Conservation (phyloP, 2,113 vertebrate genomes). For the Nothoprocta pentlandii region DNA sequence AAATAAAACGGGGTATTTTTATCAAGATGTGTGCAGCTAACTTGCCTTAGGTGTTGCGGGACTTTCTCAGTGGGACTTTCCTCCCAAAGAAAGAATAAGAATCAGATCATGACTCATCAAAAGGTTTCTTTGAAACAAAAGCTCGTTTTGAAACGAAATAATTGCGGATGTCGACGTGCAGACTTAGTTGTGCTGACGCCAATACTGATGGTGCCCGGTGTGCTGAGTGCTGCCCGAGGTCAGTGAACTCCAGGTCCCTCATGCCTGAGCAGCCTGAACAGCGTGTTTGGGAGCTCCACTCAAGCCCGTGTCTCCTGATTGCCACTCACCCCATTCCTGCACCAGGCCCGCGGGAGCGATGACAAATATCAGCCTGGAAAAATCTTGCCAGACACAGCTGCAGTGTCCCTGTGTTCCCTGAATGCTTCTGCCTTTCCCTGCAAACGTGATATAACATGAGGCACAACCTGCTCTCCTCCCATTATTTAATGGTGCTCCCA, state of each 20-base stretch:
- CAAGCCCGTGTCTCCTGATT: not conserved
- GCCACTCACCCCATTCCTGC: not conserved
- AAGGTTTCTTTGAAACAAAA: not conserved
- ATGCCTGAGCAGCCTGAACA: not conserved
- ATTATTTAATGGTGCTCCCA: too few species aligned
- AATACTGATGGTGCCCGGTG: too few species aligned
- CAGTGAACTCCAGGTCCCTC: not conserved
- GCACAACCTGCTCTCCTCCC: not conserved
- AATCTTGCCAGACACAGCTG: not conserved
- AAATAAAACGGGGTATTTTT: not conserved
- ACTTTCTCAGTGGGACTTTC: not conserved
- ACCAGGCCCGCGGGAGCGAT: fast-evolving
- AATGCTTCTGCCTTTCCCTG: not conserved
- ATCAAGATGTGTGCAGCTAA: not conserved
- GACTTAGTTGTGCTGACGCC: not conserved
- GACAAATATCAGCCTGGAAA: not conserved
- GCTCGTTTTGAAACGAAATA: not conserved
- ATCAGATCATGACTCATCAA: not conserved
- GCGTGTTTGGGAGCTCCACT: not conserved
- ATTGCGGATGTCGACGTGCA: not conserved
- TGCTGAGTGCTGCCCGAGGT: not conserved
- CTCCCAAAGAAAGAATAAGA: not conserved
- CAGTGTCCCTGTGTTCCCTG: not conserved
- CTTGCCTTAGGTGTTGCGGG: not conserved
- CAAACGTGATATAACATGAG: not conserved